Base-by-base conservation (phyloP, 2,888 invertebrate genomes). In the Drosophila prolongata region DNA sequence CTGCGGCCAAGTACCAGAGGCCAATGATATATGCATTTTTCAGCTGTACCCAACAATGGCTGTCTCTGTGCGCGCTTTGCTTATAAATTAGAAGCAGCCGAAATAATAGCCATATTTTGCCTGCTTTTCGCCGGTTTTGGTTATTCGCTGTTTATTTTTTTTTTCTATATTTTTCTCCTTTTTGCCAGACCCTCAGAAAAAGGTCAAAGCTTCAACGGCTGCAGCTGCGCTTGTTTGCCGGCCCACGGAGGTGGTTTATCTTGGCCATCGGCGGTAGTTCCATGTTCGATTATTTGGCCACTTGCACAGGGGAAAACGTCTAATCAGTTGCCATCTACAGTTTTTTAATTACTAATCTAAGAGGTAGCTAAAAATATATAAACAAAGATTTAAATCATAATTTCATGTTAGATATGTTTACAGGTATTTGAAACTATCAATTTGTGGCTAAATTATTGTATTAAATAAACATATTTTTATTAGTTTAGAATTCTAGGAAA, bases 21-120 rank as follows among this genome's bases (percentile, higher is more conserved):
- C 87, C 83, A 83, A 84, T 89, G 83, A 83, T 84, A 89, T 85
- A 85, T 89, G 85, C 79, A 89, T 85, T 85, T 89, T 89, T 85
- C 79, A 85, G 16, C 19, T 42, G 27, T 40, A 35, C 46, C 67
- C 67, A 50, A 66, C 75, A 74, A 81, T 69, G 66, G 69, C 57
- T 54, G 66, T 68, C 68, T 71, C 71, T 79, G 75, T 72, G 75
- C 78, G 75, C 74, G 59, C 24, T 24, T 74, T 65, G 83, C 85
- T 83, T 87, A 89, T 89, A 85, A 85, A 85, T 89, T 89, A 79
- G 85, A 87, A 85, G 87, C 72, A 89, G 66, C 76, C 89, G 81
- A 89, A 85, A 89, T 87, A 89, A 85, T 84, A 85, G 84, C 82
- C 87, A 82, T 82, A 82, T 86, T 83, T 88, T 68, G 68, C 40